Conservation (phyloP, 2,113 vertebrate species). For the Spermophilus dauricus region DNA sequence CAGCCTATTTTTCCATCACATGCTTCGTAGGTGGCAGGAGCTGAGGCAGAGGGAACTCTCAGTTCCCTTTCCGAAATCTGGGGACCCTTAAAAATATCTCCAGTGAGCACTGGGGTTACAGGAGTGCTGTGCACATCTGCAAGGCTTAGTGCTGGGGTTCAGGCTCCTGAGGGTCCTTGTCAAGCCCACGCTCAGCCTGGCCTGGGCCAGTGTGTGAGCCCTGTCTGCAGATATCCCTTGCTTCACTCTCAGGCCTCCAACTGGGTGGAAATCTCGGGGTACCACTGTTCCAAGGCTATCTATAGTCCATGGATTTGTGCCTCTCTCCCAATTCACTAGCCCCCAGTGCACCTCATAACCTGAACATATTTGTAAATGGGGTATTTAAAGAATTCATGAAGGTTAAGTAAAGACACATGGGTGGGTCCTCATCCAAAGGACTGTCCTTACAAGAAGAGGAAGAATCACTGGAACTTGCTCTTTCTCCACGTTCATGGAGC, state of each 20-base stretch:
- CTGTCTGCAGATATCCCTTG: accelerated
- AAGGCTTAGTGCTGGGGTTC: not conserved
- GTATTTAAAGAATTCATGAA: not conserved
- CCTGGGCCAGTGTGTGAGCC: not conserved
- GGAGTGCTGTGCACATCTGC: not conserved
- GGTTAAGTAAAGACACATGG: not conserved
- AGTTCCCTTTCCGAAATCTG: not conserved
- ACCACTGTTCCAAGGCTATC: not conserved
- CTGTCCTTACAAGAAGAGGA: not conserved
- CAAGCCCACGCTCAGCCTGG: not conserved
- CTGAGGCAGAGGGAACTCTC: not conserved
- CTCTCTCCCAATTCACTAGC: not conserved
- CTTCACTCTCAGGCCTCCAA: too few relatives aligned
- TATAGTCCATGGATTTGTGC: not conserved
- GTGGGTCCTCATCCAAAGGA: not conserved
- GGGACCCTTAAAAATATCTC: conserved; percentile 1
- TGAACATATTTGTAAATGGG: not conserved
- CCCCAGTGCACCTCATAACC: not conserved
- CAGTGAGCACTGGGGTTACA: not conserved
- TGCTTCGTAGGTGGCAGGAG: not conserved
- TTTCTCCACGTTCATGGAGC: not conserved
- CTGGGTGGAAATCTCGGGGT: not conserved
- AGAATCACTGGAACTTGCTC: not conserved
- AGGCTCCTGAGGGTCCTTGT: not conserved
- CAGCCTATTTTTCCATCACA: conserved; percentile 36